Percentiles rank a stretch among this genome's conserved stretches.
Conservation (phyloP, 2,113 vertebrate genomes). For the Corydoras sp. region DNA sequence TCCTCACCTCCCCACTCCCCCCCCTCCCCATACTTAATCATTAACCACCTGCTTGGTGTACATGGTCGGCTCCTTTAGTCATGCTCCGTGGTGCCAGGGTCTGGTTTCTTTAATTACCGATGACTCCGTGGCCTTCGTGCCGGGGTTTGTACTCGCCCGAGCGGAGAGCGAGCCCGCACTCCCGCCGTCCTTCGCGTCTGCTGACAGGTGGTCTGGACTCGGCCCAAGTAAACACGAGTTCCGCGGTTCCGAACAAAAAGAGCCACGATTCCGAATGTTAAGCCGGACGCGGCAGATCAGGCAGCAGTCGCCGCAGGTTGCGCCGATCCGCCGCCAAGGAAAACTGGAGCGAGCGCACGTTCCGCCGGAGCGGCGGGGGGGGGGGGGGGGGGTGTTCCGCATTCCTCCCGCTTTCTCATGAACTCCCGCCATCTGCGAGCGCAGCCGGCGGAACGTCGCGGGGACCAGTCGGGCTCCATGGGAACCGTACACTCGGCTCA, state of each 20-base stretch:
- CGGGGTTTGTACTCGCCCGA: conserved; percentile 24
- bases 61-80: conserved; percentile 42
- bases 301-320: conserved; percentile 39
- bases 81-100: conserved; percentile 39
- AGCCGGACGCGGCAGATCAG: conserved; percentile 11
- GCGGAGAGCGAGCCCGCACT: conserved; percentile 3
- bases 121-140: conserved; percentile 37
- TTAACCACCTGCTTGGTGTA: conserved; percentile 46
- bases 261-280: neutral
- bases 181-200: neutral
- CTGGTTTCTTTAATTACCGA: conserved; percentile 53
- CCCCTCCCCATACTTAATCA: conserved; percentile 40
- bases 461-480: too few species aligned
- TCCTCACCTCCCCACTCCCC: too few species aligned
- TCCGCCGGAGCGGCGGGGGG: conserved; percentile 33
- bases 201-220: conserved; percentile 23
- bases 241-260: neutral
- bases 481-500: too few species aligned
- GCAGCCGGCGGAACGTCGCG: too few species aligned
- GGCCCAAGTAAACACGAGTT: neutral
- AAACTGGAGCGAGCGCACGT: conserved; percentile 28
- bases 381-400: neutral
- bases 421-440: too few species aligned
- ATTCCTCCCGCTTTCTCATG: too few species aligned
- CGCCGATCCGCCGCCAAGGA: conserved; percentile 33